Evolutionary conservation across 2,888 invertebrate genomes (phyloP), one percentile per base, ranked within the genome.

Genomic region (Linyphia triangularis): DNA sequence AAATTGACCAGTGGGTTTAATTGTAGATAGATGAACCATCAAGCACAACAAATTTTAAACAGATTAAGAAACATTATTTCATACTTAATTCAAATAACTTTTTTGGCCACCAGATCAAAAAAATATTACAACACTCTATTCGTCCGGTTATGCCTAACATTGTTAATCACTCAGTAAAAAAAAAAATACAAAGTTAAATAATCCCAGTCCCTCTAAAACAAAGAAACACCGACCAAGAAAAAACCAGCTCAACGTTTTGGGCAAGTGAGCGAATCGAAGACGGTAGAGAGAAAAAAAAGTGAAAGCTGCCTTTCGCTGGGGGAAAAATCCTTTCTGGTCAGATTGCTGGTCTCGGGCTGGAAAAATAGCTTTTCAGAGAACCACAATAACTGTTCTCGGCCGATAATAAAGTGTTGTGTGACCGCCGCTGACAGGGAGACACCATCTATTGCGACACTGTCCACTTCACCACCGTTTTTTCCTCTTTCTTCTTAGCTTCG

Each of bases 391-490:
- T 88, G 86, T 88, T 88, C 86, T 82, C 40, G 86, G 81, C 79
- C 86, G 86, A 88, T 88, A 88, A 88, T 88, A 88, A 88, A 88
- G 81, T 82, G 86, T 88, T 88, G 81, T 81, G 86, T 88, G 86
- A 88, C 86, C 86, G 67, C 86, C 65, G 75, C 65, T 88, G 86
- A 88, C 86, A 88, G 86, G 40, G 65, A 67, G 65, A 79, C 63
- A 81, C 81, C 78, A 79, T 72, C 86, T 72, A 79, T 79, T 81
- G 73, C 79, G 65, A 81, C 65, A 63, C 33, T 88, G 79, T 75
- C 72, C 79, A 88, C 85, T 72, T 33, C 30, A 51, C 28, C 51
- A 59, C 67, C 72, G 77, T 67, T 77, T 84, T 84, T 75, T 67
- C 57, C 26, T 26, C 37, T 16, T 67, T 63, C 70, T 40, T 43